Evolutionary conservation across 2,113 vertebrate species (phyloP).

Genomic region (Triplophysa dalaica): DNA sequence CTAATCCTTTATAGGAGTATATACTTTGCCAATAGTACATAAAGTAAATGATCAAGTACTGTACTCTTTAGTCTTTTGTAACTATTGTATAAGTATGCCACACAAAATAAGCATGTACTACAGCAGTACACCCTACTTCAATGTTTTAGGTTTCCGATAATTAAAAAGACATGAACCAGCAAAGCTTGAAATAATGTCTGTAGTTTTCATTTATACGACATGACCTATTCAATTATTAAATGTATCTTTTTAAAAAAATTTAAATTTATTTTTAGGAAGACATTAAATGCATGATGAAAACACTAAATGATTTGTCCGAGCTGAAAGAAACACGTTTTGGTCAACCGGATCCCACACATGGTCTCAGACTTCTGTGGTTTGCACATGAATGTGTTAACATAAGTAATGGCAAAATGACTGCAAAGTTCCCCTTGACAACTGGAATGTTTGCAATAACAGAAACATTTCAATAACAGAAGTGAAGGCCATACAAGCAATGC

Average conservation of each 20-base stretch:
- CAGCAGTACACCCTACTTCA: no score
- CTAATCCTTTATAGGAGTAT: no score
- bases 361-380: slow-evolving; percentile 42
- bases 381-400: not conserved
- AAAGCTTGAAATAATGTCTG: no score
- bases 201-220: not conserved
- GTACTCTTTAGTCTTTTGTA: no score
- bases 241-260: not conserved
- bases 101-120: no score
- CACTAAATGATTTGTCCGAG: not conserved
- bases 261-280: slow-evolving; percentile 1
- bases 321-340: slow-evolving; percentile 6
- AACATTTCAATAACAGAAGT: not conserved
- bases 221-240: not conserved
- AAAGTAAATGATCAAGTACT: no score
- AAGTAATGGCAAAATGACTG: not conserved
- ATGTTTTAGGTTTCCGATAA: no score
- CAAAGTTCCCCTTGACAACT: fast-evolving
- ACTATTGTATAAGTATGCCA: no score
- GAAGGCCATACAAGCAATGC: not conserved
- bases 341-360: slow-evolving; percentile 30
- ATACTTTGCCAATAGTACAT: no score
- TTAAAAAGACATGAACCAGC: no score
- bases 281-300: slow-evolving; percentile 5
- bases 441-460: not conserved